These are phyloP conservation scores for Sparidentex hasta DNA, from an alignment of 2,797 vertebrate genomes.

Conservation along the genomic window DNA sequence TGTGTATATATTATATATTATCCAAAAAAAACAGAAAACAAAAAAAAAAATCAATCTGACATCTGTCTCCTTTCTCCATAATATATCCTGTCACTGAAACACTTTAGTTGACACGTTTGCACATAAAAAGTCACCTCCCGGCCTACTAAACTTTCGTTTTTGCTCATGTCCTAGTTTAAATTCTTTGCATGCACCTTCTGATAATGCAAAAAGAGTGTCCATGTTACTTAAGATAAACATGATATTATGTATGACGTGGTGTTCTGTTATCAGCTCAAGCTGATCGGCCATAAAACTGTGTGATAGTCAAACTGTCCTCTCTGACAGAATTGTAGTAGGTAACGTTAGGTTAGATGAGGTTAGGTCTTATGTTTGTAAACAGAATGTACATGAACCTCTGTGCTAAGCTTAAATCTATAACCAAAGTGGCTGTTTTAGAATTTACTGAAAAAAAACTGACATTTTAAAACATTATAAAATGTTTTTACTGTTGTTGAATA, in stretches of 20 bases:
- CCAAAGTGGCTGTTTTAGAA: not conserved
- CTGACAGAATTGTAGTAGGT: not conserved
- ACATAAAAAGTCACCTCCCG: slow-evolving; percentile 11
- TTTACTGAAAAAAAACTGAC: not conserved
- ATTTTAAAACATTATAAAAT: not conserved
- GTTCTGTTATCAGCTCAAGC: slow-evolving; percentile 5
- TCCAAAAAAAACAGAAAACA: not conserved
- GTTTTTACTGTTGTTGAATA: not conserved
- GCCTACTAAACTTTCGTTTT: not conserved
- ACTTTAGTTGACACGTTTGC: not conserved
- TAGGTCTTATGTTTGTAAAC: not conserved
- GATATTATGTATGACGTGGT: not conserved
- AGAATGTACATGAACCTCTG: not conserved
- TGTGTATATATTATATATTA: too few species aligned
- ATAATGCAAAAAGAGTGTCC: not conserved
- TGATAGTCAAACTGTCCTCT: not conserved
- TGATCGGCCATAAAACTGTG: not conserved
- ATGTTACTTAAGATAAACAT: not conserved
- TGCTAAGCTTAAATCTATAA: not conserved
- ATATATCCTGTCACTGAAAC: not conserved
- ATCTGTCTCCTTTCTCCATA: not conserved
- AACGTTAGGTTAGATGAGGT: not conserved
- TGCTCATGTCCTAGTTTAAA: not conserved
- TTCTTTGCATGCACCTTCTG: not conserved
- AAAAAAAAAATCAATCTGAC: not conserved